phyloP scores from a whole-genome alignment of 2,888 invertebrate genomes.

The Macrosiphum euphorbiae region DNA sequence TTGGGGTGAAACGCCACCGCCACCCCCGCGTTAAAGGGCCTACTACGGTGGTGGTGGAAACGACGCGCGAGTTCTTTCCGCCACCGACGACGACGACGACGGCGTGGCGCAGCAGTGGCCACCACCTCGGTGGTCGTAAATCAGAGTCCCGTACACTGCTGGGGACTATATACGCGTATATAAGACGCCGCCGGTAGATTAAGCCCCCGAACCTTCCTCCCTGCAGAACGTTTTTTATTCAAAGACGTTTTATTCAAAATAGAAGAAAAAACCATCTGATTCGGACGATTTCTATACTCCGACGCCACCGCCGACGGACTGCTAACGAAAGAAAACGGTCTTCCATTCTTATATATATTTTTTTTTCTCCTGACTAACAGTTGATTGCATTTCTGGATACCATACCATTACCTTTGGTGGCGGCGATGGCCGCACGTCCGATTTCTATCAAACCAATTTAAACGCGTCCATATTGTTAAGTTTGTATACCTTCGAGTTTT shows the following conservation, averaged over 20 bases:
- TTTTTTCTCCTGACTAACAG: neutral
- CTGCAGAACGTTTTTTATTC: slow-evolving; percentile 20
- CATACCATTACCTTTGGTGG: neutral
- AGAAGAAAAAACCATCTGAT: neutral
- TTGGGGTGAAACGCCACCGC: slow-evolving; percentile 39
- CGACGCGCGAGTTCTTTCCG: slow-evolving; percentile 25
- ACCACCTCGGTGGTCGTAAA: slow-evolving; percentile 55
- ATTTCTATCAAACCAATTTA: neutral
- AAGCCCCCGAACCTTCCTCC: neutral
- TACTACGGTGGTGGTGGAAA: neutral
- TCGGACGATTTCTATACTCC: neutral
- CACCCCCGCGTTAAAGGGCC: neutral
- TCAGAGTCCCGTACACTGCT: slow-evolving; percentile 27
- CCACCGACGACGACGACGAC: neutral
- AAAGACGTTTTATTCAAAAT: slow-evolving; percentile 12
- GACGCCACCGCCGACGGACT: neutral
- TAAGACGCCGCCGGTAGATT: neutral
- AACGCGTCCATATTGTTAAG: neutral
- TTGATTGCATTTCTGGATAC: neutral
- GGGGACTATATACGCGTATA: neutral
- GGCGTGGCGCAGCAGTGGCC: slow-evolving; percentile 25
- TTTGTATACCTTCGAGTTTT: neutral
- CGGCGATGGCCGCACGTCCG: neutral
- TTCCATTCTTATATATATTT: neutral
- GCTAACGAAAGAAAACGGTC: neutral